Conservation (phyloP, 2,113 vertebrate genomes). For the Boulengeromyrus knoepffleri region DNA sequence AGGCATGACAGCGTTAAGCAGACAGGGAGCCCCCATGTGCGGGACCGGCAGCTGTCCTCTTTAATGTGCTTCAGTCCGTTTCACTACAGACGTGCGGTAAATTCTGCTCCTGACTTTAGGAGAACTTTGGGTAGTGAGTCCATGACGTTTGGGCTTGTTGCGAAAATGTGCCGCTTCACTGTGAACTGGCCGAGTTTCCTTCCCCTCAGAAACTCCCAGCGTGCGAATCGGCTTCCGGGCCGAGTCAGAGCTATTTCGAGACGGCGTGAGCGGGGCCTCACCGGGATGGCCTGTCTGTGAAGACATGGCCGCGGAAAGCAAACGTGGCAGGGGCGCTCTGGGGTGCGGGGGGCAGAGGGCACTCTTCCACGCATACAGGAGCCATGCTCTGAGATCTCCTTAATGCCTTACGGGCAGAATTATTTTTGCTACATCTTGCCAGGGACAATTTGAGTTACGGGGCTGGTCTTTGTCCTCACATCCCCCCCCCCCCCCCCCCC, state of each 20-base stretch:
- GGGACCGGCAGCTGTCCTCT: not conserved
- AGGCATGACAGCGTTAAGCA: not conserved
- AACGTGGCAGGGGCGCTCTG: not conserved
- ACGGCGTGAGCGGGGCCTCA: not conserved
- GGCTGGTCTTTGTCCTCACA: conserved; percentile 14
- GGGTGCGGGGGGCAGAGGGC: not conserved
- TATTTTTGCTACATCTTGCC: conserved; percentile 19
- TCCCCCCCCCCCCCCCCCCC: not conserved
- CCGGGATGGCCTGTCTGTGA: not conserved
- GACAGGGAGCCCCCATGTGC: not conserved
- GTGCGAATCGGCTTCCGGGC: not conserved
- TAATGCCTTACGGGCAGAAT: not conserved
- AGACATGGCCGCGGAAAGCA: not conserved
- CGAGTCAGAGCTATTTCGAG: not conserved
- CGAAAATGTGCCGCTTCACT: not conserved
- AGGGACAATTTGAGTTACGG: conserved; percentile 25
- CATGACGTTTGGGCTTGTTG: not conserved
- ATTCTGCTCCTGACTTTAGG: not conserved
- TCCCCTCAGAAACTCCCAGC: not conserved
- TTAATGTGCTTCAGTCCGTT: not conserved
- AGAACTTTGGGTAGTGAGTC: not conserved
- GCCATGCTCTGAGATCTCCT: not conserved
- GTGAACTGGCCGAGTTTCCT: not conserved
- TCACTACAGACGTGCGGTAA: not conserved
- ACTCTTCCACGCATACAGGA: not conserved